Base-by-base conservation (phyloP, 2,888 invertebrate species). In the Spilosoma lubricipeda region DNA sequence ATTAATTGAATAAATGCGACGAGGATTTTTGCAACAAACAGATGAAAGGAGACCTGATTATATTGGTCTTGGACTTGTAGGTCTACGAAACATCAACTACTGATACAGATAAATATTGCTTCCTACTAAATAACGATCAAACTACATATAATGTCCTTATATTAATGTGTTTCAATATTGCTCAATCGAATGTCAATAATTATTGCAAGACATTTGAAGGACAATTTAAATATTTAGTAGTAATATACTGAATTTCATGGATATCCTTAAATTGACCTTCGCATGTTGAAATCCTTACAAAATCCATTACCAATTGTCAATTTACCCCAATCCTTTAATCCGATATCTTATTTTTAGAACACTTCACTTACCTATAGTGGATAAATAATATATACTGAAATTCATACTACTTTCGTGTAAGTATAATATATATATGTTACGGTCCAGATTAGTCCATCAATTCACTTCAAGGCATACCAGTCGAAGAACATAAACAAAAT, bases 371-470 rank as follows among this genome's bases (percentile, higher is more conserved):
- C 13, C 30, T 3, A 63, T 63, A 63, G 30, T 18, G 30, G 81
- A 76, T 74, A 81, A 82, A 82, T 74, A 81, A 83, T 74, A 74
- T 73, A 83, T 73, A 83, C 74, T 73, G 74, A 76, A 74, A 45
- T 73, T 69, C 68, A 39, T 74, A 27, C 23, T 71, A 77, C 68
- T 77, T 75, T 74, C 68, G 45, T 74, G 74, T 82, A 63, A 63
- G 63, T 27, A 30, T 63, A 63, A 59, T 63, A 83, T 82, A 83
- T 82, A 83, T 81, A 82, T 82, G 82, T 84, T 82, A 82, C 84
- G 84, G 84, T 76, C 82, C 78, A 78, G 48, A 69, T 36, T 67
- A 48, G 3, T 67, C 33, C 20, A 33, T 48, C 5, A 48, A 67
- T 67, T 30, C 27, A 27, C 45, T 67, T 15, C 27, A 27, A 27